Evolutionary conservation across 2,797 vertebrate genomes (phyloP), one percentile per base, ranked within the genome.

Genomic region (Sebastes hubbsi): DNA sequence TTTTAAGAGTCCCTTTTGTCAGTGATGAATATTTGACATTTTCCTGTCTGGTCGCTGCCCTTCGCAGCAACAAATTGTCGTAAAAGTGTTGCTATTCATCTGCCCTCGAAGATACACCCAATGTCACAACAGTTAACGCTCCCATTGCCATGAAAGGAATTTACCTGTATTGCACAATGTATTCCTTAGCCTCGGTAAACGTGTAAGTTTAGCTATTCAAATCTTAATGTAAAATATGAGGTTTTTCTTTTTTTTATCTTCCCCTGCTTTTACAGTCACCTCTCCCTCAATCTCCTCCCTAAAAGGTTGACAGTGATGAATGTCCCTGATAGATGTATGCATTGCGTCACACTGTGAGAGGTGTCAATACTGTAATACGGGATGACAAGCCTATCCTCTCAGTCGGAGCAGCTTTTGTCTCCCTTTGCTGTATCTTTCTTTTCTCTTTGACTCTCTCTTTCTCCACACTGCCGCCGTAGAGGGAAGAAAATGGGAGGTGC

Each of bases 251-350:
- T 52, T 65, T 8, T 29, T 9, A 34, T 72, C 42, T 4, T 5
- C 18, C 1, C 2, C 13, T 27, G 66, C 52, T 69, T 60, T 49
- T 12, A 64, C 49, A 14, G 54, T 36, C 55, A 66, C 58, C 59
- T 79, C 55, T 11, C 11, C 9, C 54, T 63, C 32, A 25, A 63
- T 20, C 38, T 60, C 27, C 60, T 9, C 61, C 69, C 65, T 58
- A 25, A 81, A 75, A 72, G 49, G 65, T 67, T 87, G 81, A 74
- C 63, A 80, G 66, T 52, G 84, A 88, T 62, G 52, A 85, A 83
- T 65, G 56, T 61, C 68, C 77, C 67, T 46, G 24, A 70, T 67
- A 49, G 75, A 75, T 46, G 54, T n/a, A 56, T 81, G 32, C 71
- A 24, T 69, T 54, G 36, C 59, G 52, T 78, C 64, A 52, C 61